phyloP scores from a whole-genome alignment of 1,140 invertebrate genomes.

The Pygmarrhopalites habei region DNA sequence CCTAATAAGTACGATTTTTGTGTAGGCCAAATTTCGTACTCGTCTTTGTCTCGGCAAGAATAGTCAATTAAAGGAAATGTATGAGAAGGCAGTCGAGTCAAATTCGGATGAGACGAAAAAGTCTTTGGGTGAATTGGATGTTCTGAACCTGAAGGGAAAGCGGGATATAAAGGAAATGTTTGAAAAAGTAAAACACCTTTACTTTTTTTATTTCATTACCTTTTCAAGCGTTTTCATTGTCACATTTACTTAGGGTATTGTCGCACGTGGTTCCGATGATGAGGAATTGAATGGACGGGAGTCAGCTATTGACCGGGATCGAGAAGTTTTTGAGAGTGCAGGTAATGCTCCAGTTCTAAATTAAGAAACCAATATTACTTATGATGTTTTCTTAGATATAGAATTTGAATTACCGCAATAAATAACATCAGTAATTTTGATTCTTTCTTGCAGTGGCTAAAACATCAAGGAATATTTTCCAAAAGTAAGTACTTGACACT shows the following conservation, averaged over 20 bases:
- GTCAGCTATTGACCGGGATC: conserved; percentile 57
- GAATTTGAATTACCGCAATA: too few species aligned
- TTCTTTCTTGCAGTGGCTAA: conserved; percentile 78
- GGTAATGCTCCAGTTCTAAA: too few species aligned
- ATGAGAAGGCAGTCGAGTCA: conserved; percentile 79
- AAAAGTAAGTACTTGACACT: too few species aligned
- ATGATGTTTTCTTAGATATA: too few species aligned
- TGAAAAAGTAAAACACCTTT: conserved; percentile 74
- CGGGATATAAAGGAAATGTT: conserved; percentile 57
- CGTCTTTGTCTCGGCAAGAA: conserved; percentile 69
- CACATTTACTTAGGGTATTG: too few species aligned
- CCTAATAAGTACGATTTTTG: conserved; percentile 69
- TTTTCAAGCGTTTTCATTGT: too few species aligned
- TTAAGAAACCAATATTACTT: too few species aligned
- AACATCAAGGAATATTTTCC: conserved; percentile 73
- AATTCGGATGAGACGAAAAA: conserved; percentile 36
- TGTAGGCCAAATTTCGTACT: conserved; percentile 63
- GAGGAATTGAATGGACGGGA: conserved; percentile 51
- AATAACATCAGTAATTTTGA: too few species aligned
- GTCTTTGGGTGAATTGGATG: conserved; percentile 53
- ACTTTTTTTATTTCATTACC: too few species aligned
- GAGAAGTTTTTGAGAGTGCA: conserved; percentile 73
- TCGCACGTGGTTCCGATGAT: conserved; percentile 47
- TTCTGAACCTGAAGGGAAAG: conserved; percentile 47
- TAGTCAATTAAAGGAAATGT: conserved; percentile 82